Evolutionary conservation across 2,888 invertebrate species (phyloP).

Genomic region (Oasisia sp.): DNA sequence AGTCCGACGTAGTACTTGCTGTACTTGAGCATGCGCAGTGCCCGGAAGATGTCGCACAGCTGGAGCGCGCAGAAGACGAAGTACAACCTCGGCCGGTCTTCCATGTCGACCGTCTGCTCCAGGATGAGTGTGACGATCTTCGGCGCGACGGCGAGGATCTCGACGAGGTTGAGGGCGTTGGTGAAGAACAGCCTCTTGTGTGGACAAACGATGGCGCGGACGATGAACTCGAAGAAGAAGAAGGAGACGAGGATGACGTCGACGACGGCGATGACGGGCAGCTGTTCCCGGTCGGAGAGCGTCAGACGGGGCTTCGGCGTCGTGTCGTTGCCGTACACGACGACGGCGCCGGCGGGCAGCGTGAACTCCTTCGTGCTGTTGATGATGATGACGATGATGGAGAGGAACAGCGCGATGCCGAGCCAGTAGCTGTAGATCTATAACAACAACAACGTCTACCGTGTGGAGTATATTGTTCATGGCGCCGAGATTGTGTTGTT

Average conservation of each 20-base stretch:
- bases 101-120: neutral
- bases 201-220: neutral
- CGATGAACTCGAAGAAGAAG: neutral
- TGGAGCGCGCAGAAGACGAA: neutral
- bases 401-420: neutral
- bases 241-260: neutral
- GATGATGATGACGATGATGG: neutral
- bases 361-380: neutral
- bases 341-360: neutral
- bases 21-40: neutral
- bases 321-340: neutral
- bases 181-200: neutral
- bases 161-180: neutral
- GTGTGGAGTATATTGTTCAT: neutral
- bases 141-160: neutral
- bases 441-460: neutral
- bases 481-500: no score
- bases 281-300: neutral
- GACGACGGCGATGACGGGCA: neutral
- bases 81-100: neutral
- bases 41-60: constrained; percentile 19
- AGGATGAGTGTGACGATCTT: neutral
- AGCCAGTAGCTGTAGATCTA: neutral
- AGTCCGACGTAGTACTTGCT: neutral
- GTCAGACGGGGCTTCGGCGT: neutral